These are phyloP conservation scores for Chelonia mydas DNA, from an alignment of 2,797 vertebrate genomes.

Conservation along the genomic window DNA sequence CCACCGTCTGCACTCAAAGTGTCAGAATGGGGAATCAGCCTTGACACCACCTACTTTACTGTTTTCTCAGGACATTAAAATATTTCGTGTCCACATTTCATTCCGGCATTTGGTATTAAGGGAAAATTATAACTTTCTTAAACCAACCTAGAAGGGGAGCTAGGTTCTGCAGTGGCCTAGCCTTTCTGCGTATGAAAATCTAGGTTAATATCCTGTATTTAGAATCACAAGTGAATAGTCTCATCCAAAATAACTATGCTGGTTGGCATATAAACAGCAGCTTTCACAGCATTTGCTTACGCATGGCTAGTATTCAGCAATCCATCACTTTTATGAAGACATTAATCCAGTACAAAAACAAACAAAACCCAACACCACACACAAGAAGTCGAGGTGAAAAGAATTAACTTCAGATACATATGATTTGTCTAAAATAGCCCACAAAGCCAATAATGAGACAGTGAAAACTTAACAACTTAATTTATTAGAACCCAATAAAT, in stretches of 20 bases:
- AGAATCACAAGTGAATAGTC: background rate
- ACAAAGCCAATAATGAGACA: background rate
- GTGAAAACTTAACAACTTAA: slow-evolving; percentile 65
- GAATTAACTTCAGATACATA: background rate
- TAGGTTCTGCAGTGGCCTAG: background rate
- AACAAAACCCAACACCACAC: too few species aligned
- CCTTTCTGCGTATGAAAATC: background rate
- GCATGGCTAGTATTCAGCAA: accelerated
- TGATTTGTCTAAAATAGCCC: background rate
- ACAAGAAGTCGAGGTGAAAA: background rate
- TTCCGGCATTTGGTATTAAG: background rate
- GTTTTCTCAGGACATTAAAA: background rate
- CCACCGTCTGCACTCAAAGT: too few species aligned
- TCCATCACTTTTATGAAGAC: background rate
- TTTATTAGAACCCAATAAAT: slow-evolving; percentile 81
- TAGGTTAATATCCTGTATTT: background rate
- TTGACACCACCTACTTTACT: background rate
- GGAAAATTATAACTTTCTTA: too few species aligned
- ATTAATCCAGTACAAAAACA: background rate
- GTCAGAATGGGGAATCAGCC: too few species aligned
- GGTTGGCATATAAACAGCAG: accelerated
- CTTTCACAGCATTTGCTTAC: accelerated
- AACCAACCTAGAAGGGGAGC: background rate
- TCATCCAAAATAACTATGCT: background rate
- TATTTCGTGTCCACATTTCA: accelerated